Base-by-base conservation (phyloP, 2,888 invertebrate species). In the Galerucella nymphaeae region DNA sequence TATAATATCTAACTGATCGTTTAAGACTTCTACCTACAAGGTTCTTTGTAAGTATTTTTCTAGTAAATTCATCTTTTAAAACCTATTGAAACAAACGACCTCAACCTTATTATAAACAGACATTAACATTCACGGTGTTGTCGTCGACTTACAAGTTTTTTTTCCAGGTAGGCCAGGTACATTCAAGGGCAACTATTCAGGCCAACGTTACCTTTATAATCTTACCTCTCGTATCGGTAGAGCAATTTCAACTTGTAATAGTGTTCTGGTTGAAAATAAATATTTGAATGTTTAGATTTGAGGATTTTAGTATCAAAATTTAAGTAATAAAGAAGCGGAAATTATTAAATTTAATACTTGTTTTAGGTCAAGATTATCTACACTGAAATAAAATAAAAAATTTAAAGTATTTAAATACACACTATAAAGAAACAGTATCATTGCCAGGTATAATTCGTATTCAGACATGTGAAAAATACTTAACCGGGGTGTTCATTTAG, bases 131-230 rank as follows among this genome's bases (percentile, higher is more conserved):
- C 71, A 70, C 64, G 69, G 62, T 57, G 71, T 63, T 45, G 72
- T 63, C 70, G 74, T 63, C 70, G 74, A 55, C 68, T 66, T 61
- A 61, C 45, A 58, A 74, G 67, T 61, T 64, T 71, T 73, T 73
- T 73, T 71, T 62, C 66, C 71, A 71, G 74, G 74, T 74, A 71
- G 71, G 71, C 71, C 67, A 74, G 74, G 64, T 71, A 71, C 68
- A 71, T 71, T 74, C 74, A 74, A 74, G 74, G 74, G 67, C 74
- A 70, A 65, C 62, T 74, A 74, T 74, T 74, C 74, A 74, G 74
- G 70, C 74, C 74, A 74, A 64, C 63, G 63, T 70, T 70, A 70
- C 70, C 70, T 70, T 70, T 62, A 53, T 9, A 53, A 16, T 53
- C 1, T 18, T 53, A 53, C 53, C 53, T 53, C 53, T 53, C 18